phyloP scores from a whole-genome alignment of 2,797 vertebrate species.

The Spea hammondii region DNA sequence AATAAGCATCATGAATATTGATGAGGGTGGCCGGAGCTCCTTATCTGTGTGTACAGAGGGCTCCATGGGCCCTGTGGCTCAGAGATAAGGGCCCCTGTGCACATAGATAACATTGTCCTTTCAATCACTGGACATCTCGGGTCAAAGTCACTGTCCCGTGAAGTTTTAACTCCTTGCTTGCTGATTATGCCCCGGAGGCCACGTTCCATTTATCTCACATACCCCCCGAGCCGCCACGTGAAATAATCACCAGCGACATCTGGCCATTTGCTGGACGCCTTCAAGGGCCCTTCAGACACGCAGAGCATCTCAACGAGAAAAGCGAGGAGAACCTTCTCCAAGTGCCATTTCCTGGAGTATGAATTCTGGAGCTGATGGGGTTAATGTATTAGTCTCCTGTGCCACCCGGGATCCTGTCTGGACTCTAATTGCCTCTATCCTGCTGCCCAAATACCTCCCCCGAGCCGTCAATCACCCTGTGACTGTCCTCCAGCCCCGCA shows the following conservation, averaged over 20 bases:
- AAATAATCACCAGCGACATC: not conserved
- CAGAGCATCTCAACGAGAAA: not conserved
- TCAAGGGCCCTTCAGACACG: not conserved
- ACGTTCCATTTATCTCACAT: too few relatives aligned
- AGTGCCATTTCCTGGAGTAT: not conserved
- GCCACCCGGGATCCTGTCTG: conserved; percentile 64
- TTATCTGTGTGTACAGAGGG: conserved; percentile 35
- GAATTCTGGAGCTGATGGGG: not conserved
- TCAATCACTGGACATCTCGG: not conserved
- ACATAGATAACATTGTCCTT: conserved; percentile 36
- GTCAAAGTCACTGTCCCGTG: conserved; percentile 22
- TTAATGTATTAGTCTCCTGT: conserved; percentile 46
- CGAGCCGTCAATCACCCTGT: conserved; percentile 60
- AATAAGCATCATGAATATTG: conserved; percentile 21
- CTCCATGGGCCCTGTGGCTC: conserved; percentile 1
- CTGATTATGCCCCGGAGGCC: not conserved
- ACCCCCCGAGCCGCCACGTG: too few relatives aligned
- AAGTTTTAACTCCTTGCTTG: not conserved
- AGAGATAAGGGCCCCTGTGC: not conserved
- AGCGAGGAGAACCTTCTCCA: not conserved
- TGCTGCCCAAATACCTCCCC: conserved; percentile 57
- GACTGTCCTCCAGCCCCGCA: conserved; percentile 40
- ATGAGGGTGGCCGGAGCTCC: not conserved
- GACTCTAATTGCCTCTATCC: conserved; percentile 68
- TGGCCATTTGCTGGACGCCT: not conserved